Conservation (phyloP, 2,888 invertebrate genomes). For the Hemistola chrysoprasaria region DNA sequence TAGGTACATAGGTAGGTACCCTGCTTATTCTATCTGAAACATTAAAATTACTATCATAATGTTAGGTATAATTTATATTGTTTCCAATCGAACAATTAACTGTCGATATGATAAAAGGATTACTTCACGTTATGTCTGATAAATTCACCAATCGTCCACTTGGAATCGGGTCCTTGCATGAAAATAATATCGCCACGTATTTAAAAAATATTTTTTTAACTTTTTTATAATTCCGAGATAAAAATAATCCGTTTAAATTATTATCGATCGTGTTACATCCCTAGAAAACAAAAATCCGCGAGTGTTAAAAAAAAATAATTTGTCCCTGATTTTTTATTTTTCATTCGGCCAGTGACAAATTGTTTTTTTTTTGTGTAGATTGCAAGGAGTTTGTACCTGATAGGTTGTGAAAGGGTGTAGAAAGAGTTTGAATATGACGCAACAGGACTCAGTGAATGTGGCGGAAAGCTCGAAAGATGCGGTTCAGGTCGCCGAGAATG, state of each 20-base stretch:
- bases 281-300: slow-evolving; percentile 20
- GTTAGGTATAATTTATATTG: slow-evolving; percentile 29
- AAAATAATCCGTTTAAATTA: background rate
- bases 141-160: slow-evolving; percentile 56
- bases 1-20: no score
- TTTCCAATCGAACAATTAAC: slow-evolving; percentile 58
- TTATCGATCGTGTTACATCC: slow-evolving; percentile 12
- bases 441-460: slow-evolving; percentile 58
- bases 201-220: slow-evolving; percentile 19
- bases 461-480: slow-evolving; percentile 36
- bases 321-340: slow-evolving; percentile 26
- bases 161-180: slow-evolving; percentile 54
- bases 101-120: slow-evolving; percentile 62
- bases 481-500: slow-evolving; percentile 34
- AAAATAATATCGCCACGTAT: slow-evolving; percentile 36
- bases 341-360: slow-evolving; percentile 27
- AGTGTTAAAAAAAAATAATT: slow-evolving; percentile 31
- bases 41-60: no score
- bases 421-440: slow-evolving; percentile 54
- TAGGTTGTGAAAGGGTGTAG: slow-evolving; percentile 32
- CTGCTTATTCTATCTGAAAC: no score
- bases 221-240: background rate
- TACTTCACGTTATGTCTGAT: slow-evolving; percentile 57
- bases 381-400: no score
- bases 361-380: slow-evolving; percentile 18